A percentile compares a stretch with the other conserved stretches of the same genome.
Evolutionary conservation across 2,113 vertebrate species (phyloP).

Genomic region (Okapia johnstoni): DNA sequence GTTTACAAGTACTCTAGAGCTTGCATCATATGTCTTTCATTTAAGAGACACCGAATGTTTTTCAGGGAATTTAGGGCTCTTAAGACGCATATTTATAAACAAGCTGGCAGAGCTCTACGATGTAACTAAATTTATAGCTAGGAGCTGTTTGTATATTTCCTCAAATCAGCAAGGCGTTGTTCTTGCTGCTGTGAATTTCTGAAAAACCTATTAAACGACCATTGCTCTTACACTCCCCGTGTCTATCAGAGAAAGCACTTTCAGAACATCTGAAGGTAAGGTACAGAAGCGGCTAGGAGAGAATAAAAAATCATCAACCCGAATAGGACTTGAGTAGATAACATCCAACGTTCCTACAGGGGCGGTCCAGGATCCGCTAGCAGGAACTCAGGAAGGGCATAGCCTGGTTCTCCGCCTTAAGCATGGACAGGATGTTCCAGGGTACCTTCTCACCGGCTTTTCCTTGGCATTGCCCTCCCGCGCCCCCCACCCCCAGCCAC

Average conservation of each 20-base stretch:
- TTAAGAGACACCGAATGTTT: constrained; percentile 71
- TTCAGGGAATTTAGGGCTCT: constrained; percentile 68
- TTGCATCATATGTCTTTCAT: constrained; percentile 80
- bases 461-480: neutral
- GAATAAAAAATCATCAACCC: neutral
- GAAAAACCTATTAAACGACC: neutral
- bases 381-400: neutral
- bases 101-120: constrained; percentile 52
- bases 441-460: neutral
- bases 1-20: constrained; percentile 54
- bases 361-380: neutral
- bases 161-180: neutral
- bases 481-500: neutral
- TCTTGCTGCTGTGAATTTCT: constrained; percentile 41
- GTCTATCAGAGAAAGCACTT: neutral
- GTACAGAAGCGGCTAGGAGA: neutral
- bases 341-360: neutral
- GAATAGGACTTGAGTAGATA: neutral
- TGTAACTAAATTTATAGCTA: constrained; percentile 31
- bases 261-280: neutral
- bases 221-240: neutral
- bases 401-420: neutral
- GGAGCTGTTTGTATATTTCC: constrained; percentile 40
- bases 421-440: no score
- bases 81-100: constrained; percentile 70